A percentile compares a stretch with the other conserved stretches of the same genome.
Evolutionary conservation across 2,113 vertebrate genomes (phyloP).

Genomic region (Thunnus thynnus): DNA sequence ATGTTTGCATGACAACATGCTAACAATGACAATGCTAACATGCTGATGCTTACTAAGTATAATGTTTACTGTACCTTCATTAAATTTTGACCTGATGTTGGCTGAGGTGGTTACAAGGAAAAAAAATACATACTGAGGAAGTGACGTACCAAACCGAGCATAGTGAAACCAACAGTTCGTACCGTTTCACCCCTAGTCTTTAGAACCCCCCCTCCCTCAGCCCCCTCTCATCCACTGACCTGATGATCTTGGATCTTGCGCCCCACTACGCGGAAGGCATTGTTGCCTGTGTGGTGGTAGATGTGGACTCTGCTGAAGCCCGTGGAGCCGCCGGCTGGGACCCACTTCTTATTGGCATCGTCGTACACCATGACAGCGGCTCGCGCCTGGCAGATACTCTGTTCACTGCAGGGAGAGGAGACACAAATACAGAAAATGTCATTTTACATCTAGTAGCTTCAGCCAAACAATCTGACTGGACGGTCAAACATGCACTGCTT

Average conservation of each 20-base stretch:
- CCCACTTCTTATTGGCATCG: slow-evolving; percentile 99
- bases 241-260: slow-evolving; percentile 99
- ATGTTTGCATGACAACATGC: too few species aligned
- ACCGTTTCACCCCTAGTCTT: background rate
- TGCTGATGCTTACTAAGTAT: too few species aligned
- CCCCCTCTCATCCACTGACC: slow-evolving; percentile 80
- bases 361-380: slow-evolving; percentile 99
- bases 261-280: slow-evolving; percentile 97
- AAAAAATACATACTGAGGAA: too few species aligned
- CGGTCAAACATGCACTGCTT: background rate
- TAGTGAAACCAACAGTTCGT: too few species aligned
- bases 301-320: slow-evolving; percentile 99
- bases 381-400: slow-evolving; percentile 99
- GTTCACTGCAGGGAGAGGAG: slow-evolving; percentile 88
- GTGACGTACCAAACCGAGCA: too few species aligned
- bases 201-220: too few species aligned
- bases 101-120: too few species aligned
- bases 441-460: background rate
- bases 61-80: too few species aligned
- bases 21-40: too few species aligned
- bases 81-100: too few species aligned
- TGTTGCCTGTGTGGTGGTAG: slow-evolving; percentile 99
- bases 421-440: slow-evolving; percentile 15
- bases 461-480: background rate
- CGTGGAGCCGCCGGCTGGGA: slow-evolving; percentile 96